These are phyloP conservation scores for Cladopsammia gracilis DNA, from an alignment of 64 coral and sea anemone genomes.

Conservation along the genomic window DNA sequence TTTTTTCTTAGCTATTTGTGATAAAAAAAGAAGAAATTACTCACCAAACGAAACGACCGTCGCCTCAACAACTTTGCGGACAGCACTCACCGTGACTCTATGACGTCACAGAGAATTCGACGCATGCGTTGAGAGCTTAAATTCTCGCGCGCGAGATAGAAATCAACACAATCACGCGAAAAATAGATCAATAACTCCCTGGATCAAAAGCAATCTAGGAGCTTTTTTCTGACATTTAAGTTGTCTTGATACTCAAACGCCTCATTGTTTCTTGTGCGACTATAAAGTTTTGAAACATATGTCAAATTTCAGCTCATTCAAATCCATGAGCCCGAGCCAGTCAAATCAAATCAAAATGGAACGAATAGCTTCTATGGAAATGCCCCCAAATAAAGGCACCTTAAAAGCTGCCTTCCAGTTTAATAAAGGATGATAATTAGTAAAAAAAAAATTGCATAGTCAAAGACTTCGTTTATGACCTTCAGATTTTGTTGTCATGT, in stretches of 20 bases:
- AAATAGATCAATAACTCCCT: background rate
- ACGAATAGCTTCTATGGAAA: background rate
- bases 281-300: too few relatives aligned
- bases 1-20: background rate
- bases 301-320: too few relatives aligned
- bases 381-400: background rate
- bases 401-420: background rate
- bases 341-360: background rate
- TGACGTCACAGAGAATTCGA: conserved; percentile 19
- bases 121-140: conserved; percentile 11
- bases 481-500: background rate
- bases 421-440: background rate
- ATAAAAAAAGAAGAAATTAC: conserved; percentile 10
- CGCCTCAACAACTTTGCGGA: background rate
- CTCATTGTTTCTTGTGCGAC: too few relatives aligned
- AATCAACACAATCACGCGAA: conserved; percentile 11
- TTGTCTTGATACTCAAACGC: too few relatives aligned
- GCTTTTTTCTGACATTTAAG: too few relatives aligned
- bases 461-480: too few relatives aligned
- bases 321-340: too few relatives aligned
- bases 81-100: conserved; percentile 33
- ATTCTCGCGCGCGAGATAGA: conserved; percentile 3
- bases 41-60: conserved; percentile 40
- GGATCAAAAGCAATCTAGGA: too few relatives aligned
- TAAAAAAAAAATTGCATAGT: background rate